phyloP scores from a whole-genome alignment of 1,140 invertebrate genomes.

The Lineus longissimus region DNA sequence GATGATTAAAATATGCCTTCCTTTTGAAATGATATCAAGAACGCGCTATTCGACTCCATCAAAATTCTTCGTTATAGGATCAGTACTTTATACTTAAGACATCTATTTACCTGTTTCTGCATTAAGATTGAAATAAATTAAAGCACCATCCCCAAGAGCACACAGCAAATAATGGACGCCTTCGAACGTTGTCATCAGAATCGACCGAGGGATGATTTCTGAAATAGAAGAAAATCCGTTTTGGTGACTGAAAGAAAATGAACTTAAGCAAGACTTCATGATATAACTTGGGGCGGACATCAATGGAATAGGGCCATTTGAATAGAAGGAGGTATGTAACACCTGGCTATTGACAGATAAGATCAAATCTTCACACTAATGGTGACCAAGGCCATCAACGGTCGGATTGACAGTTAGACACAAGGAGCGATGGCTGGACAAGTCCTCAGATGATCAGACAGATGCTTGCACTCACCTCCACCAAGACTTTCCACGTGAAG shows the following conservation, averaged over 20 bases:
- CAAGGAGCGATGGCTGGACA: too few relatives aligned
- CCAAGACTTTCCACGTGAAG: slow-evolving; percentile 75
- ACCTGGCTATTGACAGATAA: too few relatives aligned
- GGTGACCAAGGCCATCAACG: too few relatives aligned
- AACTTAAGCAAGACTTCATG: background rate
- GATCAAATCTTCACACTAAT: too few relatives aligned
- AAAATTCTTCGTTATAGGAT: too few relatives aligned
- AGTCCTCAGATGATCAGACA: too few relatives aligned
- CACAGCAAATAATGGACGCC: slow-evolving; percentile 72
- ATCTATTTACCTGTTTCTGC: slow-evolving; percentile 36
- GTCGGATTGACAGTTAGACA: too few relatives aligned
- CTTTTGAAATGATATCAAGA: too few relatives aligned
- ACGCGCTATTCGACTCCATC: too few relatives aligned
- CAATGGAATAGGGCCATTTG: too few relatives aligned
- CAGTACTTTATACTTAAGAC: background rate
- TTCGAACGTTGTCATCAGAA: slow-evolving; percentile 92
- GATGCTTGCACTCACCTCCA: slow-evolving; percentile 74
- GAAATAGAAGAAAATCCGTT: slow-evolving; percentile 39
- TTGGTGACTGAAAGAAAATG: background rate
- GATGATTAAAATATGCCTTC: too few relatives aligned
- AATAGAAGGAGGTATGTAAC: too few relatives aligned
- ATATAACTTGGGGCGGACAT: background rate
- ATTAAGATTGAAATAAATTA: slow-evolving; percentile 87
- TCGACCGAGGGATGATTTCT: slow-evolving; percentile 94
- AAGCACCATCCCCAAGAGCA: slow-evolving; percentile 93